These are phyloP conservation scores for Stenurella melanura DNA, from an alignment of 2,888 invertebrate genomes.

Conservation along the genomic window DNA sequence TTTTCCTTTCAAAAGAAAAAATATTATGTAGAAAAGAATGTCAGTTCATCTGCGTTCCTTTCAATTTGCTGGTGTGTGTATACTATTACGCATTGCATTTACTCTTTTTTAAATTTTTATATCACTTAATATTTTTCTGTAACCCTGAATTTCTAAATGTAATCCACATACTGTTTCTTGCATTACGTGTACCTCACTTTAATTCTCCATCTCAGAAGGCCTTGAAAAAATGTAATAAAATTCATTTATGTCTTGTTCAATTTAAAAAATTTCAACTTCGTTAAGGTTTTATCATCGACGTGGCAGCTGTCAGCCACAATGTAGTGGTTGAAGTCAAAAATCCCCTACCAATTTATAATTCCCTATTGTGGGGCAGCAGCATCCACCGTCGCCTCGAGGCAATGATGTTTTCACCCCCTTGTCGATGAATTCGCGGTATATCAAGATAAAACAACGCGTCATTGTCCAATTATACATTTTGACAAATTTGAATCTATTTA, in stretches of 20 bases:
- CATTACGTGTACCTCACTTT: background rate
- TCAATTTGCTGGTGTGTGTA: no score
- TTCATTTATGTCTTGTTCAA: constrained; percentile 57
- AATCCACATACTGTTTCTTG: background rate
- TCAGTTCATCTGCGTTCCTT: no score
- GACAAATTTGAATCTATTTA: constrained; percentile 63
- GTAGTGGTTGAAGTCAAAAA: constrained; percentile 73
- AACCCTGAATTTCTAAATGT: background rate
- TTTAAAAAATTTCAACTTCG: constrained; percentile 69
- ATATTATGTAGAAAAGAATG: no score
- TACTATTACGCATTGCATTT: background rate
- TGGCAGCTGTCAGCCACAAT: constrained; percentile 74
- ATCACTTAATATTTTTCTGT: background rate
- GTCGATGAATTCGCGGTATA: constrained; percentile 64
- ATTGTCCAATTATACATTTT: constrained; percentile 70
- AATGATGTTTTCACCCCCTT: constrained; percentile 58
- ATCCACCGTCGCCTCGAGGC: constrained; percentile 56
- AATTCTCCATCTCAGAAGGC: background rate
- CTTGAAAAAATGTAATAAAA: constrained; percentile 38
- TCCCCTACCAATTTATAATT: constrained; percentile 72
- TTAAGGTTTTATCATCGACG: constrained; percentile 70
- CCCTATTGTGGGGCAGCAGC: constrained; percentile 67
- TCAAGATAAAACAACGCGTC: constrained; percentile 65
- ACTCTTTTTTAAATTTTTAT: background rate
- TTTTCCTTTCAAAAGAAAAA: no score